Evolutionary conservation across 2,797 vertebrate genomes (phyloP), one percentile per base, ranked within the genome.

Genomic region (Hapalemur alaotrensis): DNA sequence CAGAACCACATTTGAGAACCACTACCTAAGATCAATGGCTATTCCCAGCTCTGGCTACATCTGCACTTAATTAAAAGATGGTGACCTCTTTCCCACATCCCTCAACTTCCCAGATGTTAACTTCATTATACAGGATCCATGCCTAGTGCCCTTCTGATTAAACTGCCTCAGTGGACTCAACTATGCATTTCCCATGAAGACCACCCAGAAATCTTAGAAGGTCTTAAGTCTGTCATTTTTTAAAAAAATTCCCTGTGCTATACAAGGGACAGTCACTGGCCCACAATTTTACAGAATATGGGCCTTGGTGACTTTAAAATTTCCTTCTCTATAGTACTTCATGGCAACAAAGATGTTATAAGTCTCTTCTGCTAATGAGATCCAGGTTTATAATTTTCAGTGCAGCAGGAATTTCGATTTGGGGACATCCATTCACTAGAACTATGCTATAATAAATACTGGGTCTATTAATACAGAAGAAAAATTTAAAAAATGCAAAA

Each of bases 151-250:
- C 94, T 96, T 96, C 90, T 95, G 96, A 98, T 97, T 97, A 97
- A 97, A 95, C 78, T 95, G 70, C 97, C 96, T 98, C 97, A 59
- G 76, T 96, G 88, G 95, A 97, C 90, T 90, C 59, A 28, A 78
- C 52, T 96, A 87, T 95, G 84, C 73, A 50, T 95, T 97, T 98
- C 96, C 97, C 96, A 97, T 96, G 97, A 97, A 98, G 98, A 98
- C 98, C 97, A 98, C 96, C 96, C 93, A 91, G 96, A 96, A 96
- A 96, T 43, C 84, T 96, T 85, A 85, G 81, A 92, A 95, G 54
- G 50, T 82, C 67, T 94, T 85, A 92, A 70, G 54, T 86, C n/a
- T 79, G 1, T n/a, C 32, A 65, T 65, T 57, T 25, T 57, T 7
- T 4, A 9, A 59, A 59, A 59, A 28, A 52, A 97, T 75, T 96